Percentiles rank a stretch among this genome's conserved stretches.
Evolutionary conservation across 2,113 vertebrate genomes (phyloP).

Genomic region (Colistium nudipinnis): DNA sequence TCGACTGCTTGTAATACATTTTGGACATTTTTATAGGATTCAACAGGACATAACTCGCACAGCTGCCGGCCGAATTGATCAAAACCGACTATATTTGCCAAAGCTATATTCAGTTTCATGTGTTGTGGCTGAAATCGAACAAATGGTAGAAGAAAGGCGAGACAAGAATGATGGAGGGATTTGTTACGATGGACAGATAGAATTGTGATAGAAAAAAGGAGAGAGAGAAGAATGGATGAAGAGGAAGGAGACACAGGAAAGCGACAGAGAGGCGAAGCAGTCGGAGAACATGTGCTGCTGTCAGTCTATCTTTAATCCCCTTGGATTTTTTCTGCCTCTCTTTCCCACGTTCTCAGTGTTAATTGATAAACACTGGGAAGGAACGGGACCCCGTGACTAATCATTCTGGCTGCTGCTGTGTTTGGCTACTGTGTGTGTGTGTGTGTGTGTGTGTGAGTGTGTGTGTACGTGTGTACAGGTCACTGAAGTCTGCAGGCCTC

Average conservation of each 20-base stretch:
- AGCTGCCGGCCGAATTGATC: not conserved
- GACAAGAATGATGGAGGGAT: conserved; percentile 14
- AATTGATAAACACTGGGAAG: conserved; percentile 84
- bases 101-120: not conserved
- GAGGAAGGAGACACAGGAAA: conserved; percentile 40
- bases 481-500: conserved; percentile 45
- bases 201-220: conserved; percentile 27
- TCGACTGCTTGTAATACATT: not conserved
- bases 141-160: not conserved
- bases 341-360: conserved; percentile 84
- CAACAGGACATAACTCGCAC: not conserved
- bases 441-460: conserved; percentile 26
- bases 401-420: conserved; percentile 69
- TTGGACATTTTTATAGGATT: conserved; percentile 13
- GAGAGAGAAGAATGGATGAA: conserved; percentile 21
- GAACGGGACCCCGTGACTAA: conserved; percentile 77
- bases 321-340: conserved; percentile 75
- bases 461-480: conserved; percentile 32
- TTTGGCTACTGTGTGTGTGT: conserved; percentile 24
- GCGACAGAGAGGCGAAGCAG: conserved; percentile 48
- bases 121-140: conserved; percentile 7
- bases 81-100: conserved; percentile 29
- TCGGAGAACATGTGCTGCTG: conserved; percentile 78
- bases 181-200: conserved; percentile 33
- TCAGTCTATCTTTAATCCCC: conserved; percentile 81